Evolutionary conservation across 2,888 invertebrate species (phyloP).

Genomic region (Calliopum simillimum): DNA sequence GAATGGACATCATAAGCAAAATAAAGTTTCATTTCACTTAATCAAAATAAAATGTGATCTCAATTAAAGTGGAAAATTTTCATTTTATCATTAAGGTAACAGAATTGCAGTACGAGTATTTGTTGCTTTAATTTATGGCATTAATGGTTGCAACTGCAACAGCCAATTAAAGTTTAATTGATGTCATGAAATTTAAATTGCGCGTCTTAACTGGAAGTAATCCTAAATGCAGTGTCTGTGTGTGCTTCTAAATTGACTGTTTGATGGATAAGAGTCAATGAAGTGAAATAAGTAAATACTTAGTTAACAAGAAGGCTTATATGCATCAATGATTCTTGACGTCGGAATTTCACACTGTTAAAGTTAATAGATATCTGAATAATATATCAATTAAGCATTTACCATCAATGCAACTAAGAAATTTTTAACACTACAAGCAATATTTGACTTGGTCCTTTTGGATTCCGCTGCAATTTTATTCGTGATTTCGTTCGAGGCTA

Average conservation of each 20-base stretch:
- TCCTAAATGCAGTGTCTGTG: neutral
- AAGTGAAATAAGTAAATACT: no score
- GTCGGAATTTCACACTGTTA: no score
- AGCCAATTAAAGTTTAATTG: constrained; percentile 17
- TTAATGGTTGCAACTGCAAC: constrained; percentile 9
- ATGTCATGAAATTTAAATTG: constrained; percentile 7
- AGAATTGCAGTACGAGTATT: neutral
- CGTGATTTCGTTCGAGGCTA: no score
- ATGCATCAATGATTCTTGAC: no score
- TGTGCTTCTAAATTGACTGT: neutral
- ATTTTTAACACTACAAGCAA: no score
- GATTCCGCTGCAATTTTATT: no score
- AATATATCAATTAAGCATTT: no score
- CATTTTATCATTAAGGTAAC: neutral
- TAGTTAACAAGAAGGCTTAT: no score
- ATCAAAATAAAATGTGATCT: neutral
- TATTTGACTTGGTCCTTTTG: no score
- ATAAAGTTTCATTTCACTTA: neutral
- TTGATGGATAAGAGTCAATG: no score
- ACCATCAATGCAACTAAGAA: no score
- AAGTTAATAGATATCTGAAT: no score
- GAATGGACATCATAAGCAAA: neutral
- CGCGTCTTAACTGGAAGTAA: neutral
- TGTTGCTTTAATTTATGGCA: neutral
- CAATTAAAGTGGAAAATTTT: neutral